Evolutionary conservation across 2,888 invertebrate species (phyloP).

Genomic region (Kryphioiulus occultus): DNA sequence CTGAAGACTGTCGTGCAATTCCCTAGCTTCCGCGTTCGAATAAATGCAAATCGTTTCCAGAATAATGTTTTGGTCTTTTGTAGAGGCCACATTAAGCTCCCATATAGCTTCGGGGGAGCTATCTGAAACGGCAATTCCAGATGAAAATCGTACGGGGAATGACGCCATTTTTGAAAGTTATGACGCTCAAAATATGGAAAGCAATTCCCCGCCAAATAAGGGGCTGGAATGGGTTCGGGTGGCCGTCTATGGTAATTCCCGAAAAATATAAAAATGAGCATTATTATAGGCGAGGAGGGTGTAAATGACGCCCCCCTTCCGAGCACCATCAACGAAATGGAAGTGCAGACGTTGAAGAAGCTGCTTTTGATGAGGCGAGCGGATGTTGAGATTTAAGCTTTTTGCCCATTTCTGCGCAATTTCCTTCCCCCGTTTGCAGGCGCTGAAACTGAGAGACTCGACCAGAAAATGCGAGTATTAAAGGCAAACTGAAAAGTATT

Average conservation of each 20-base stretch:
- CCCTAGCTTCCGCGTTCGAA: neutral
- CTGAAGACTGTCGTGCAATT: neutral
- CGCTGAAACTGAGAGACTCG: neutral
- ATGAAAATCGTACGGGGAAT: slow-evolving; percentile 17
- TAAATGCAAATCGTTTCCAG: slow-evolving; percentile 7
- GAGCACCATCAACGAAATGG: slow-evolving; percentile 26
- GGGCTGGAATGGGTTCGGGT: neutral
- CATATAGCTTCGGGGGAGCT: slow-evolving; percentile 29
- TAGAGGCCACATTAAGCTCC: slow-evolving; percentile 25
- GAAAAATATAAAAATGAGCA: slow-evolving; percentile 26
- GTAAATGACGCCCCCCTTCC: slow-evolving; percentile 4
- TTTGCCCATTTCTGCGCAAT: neutral
- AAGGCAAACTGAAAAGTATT: neutral
- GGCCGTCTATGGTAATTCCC: slow-evolving; percentile 25
- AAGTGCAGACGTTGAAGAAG: neutral
- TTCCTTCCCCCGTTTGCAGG: neutral
- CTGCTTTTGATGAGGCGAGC: neutral
- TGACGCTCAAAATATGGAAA: slow-evolving; percentile 27
- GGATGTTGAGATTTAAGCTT: slow-evolving; percentile 1
- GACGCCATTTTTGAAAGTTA: slow-evolving; percentile 30
- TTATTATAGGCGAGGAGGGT: neutral
- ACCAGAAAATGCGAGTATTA: neutral
- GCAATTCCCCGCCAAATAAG: neutral
- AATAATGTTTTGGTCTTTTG: slow-evolving; percentile 35
- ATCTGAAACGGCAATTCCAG: slow-evolving; percentile 4